Conservation (phyloP, 2,113 vertebrate genomes). For the Larimichthys crocea region DNA sequence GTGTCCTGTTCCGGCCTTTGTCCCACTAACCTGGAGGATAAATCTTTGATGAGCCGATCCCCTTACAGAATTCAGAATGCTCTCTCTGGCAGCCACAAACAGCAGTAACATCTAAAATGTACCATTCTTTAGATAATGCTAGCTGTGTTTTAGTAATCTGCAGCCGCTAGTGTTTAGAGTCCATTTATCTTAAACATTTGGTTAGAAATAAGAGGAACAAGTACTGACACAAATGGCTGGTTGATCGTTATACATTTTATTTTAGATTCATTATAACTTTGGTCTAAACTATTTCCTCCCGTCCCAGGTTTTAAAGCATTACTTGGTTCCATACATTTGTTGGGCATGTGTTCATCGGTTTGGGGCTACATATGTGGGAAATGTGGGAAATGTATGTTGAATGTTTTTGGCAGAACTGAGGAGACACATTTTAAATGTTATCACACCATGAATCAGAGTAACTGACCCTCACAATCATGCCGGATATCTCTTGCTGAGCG, state of each 20-base stretch:
- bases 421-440: constrained; percentile 14
- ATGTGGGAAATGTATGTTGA: constrained; percentile 25
- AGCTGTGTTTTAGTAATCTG: constrained; percentile 13
- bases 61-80: constrained; percentile 46
- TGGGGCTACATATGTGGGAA: constrained; percentile 11
- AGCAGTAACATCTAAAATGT: constrained; percentile 22
- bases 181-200: background rate
- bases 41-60: constrained; percentile 72
- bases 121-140: constrained; percentile 4
- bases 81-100: constrained; percentile 25
- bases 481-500: constrained; percentile 59
- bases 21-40: constrained; percentile 59
- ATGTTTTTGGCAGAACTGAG: constrained; percentile 21
- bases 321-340: constrained; percentile 1
- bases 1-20: constrained; percentile 47
- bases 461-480: constrained; percentile 49
- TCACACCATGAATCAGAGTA: constrained; percentile 19
- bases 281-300: background rate
- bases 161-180: background rate
- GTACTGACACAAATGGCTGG: background rate
- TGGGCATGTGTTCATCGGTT: background rate
- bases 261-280: background rate
- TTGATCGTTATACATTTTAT: background rate
- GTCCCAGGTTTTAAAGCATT: constrained; percentile 12
- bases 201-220: background rate